Percentiles rank a stretch among this genome's conserved stretches.
Evolutionary conservation across 1,140 invertebrate genomes (phyloP).

Genomic region (Drosophila busckii): DNA sequence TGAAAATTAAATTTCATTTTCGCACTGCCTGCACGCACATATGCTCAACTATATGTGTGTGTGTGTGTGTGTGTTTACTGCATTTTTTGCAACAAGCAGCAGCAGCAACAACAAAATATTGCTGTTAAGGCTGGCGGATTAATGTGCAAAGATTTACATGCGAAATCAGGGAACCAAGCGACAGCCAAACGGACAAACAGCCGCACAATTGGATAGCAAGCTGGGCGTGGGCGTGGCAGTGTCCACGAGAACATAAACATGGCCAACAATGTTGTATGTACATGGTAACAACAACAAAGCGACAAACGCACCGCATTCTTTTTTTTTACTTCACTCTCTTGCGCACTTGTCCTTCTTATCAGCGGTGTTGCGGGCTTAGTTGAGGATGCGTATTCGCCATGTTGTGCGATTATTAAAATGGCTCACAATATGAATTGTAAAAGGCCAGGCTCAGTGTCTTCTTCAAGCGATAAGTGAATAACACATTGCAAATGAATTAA

Average conservation of each 20-base stretch:
- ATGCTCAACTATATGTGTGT: slow-evolving; percentile 15
- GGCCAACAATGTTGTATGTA: slow-evolving; percentile 19
- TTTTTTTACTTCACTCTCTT: slow-evolving; percentile 3
- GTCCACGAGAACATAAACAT: slow-evolving; percentile 18
- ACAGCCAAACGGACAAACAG: neutral
- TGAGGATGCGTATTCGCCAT: no score
- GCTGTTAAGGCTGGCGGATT: slow-evolving; percentile 48
- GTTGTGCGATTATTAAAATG: no score
- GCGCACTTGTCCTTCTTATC: neutral
- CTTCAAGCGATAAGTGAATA: no score
- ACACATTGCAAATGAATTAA: no score
- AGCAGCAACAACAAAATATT: slow-evolving; percentile 34
- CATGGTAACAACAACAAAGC: no score
- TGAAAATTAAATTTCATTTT: slow-evolving; percentile 68
- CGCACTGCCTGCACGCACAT: slow-evolving; percentile 9
- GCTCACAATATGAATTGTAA: no score
- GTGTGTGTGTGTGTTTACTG: slow-evolving; percentile 3
- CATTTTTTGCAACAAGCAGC: slow-evolving; percentile 41
- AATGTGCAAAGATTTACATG: slow-evolving; percentile 66
- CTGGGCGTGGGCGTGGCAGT: neutral
- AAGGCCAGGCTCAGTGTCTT: no score
- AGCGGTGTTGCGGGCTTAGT: no score
- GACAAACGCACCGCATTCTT: no score
- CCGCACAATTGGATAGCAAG: no score
- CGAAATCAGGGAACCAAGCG: slow-evolving; percentile 34